Base-by-base conservation (phyloP, 2,797 vertebrate genomes). In the Cuniculus paca region DNA sequence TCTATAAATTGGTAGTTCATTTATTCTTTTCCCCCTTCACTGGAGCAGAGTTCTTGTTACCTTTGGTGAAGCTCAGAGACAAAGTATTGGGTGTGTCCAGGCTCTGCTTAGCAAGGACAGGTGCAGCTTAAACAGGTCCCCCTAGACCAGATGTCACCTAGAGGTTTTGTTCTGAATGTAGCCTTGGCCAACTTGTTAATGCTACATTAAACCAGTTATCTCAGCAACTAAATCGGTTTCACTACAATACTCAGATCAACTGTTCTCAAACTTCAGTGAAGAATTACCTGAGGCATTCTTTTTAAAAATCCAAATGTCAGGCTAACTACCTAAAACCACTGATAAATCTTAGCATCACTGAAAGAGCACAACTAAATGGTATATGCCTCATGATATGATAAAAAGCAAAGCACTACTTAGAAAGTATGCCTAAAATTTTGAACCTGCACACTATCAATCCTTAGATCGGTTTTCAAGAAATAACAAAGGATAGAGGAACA, bases 201-300 rank as follows among this genome's bases (percentile, higher is more conserved):
- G 87, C 86, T 87, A 97, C 94, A 88, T 95, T 93, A 96, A 97
- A 93, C 75, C 77, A 95, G 94, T 94, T 89, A 88, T 94, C 91
- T 97, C 94, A 89, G 90, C 31, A 91, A 89, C 85, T 92, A 91
- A 86, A 95, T 70, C 91, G 75, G 50, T 94, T 92, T 97, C 85
- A 96, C 63, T 93, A 90, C 39, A 94, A 82, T 74, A 96, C 39
- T 90, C 78, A 87, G n/a, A 95, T 83, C 92, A 97, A 92, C 82
- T 95, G 79, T 96, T 97, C 82, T 95, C 63, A 92, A 92, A 95
- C 77, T 63, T 88, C 2, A 72, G 22, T 3, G 34, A 91, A 85
- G 74, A 88, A 94, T 80, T 65, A 96, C 77, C 85, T 92, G 31
- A 22, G n/a, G 61, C 56, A 70, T 58, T 92, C 28, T 88, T 96